Evolutionary conservation across 2,888 invertebrate species (phyloP).

Genomic region (Pammene fasciana): DNA sequence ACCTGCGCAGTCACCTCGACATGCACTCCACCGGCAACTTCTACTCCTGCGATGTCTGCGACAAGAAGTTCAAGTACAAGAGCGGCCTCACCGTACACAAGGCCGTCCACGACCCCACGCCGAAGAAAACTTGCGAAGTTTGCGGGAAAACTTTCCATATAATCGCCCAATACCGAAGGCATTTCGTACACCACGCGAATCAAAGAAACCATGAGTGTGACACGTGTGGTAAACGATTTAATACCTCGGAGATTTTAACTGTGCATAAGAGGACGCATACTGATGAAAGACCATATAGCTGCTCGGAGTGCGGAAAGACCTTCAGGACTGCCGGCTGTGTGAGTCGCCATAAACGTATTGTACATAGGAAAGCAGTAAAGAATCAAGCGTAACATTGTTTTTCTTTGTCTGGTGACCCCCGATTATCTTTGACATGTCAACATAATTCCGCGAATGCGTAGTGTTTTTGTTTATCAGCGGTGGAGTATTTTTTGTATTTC

Average conservation of each 20-base stretch:
- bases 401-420: slow-evolving; percentile 43
- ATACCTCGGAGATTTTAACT: slow-evolving; percentile 77
- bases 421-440: background rate
- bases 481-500: background rate
- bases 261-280: slow-evolving; percentile 80
- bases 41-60: slow-evolving; percentile 75
- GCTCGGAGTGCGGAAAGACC: slow-evolving; percentile 76
- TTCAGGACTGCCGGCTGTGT: slow-evolving; percentile 80
- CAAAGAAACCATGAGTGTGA: slow-evolving; percentile 79
- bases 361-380: slow-evolving; percentile 64
- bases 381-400: slow-evolving; percentile 52
- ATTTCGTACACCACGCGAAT: slow-evolving; percentile 80
- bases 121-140: slow-evolving; percentile 79
- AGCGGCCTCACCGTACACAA: slow-evolving; percentile 76
- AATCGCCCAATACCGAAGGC: slow-evolving; percentile 76
- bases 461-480: background rate
- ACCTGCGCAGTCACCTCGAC: slow-evolving; percentile 72
- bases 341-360: slow-evolving; percentile 73
- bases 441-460: slow-evolving; percentile 2
- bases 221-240: slow-evolving; percentile 81
- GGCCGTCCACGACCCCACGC: slow-evolving; percentile 73
- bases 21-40: slow-evolving; percentile 68
- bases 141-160: slow-evolving; percentile 82
- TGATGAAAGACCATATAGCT: slow-evolving; percentile 74
- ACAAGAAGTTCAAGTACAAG: slow-evolving; percentile 78